phyloP scores from a whole-genome alignment of 2,888 invertebrate species.

The Cataglyphis albicans region DNA sequence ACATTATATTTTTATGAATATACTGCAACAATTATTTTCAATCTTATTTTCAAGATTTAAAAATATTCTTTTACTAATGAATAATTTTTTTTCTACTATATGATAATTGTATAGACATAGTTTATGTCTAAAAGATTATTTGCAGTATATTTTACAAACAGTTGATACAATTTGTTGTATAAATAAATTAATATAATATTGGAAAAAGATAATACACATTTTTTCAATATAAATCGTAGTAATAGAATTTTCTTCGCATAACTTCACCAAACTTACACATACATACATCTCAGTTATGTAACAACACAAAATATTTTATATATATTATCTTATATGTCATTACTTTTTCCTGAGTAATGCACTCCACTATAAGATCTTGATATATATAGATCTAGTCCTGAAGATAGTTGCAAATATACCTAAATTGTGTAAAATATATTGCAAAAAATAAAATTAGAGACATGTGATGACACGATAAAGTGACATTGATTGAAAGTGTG shows the following conservation, averaged over 20 bases:
- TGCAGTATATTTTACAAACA: slow-evolving; percentile 69
- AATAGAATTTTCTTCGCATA: slow-evolving; percentile 38
- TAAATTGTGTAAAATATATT: slow-evolving; percentile 32
- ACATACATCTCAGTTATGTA: slow-evolving; percentile 47
- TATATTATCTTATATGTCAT: slow-evolving; percentile 32
- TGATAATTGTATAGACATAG: not conserved
- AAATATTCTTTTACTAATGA: not conserved
- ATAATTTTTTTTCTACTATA: not conserved
- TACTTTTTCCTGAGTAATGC: slow-evolving; percentile 37
- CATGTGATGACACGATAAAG: slow-evolving; percentile 43
- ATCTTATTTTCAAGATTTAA: not conserved
- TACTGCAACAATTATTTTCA: slow-evolving; percentile 59
- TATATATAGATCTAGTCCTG: slow-evolving; percentile 24
- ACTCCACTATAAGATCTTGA: slow-evolving; percentile 45
- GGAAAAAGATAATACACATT: slow-evolving; percentile 43
- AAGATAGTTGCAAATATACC: slow-evolving; percentile 22
- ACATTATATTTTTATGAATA: slow-evolving; percentile 36
- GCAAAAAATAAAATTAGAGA: slow-evolving; percentile 37
- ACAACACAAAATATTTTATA: slow-evolving; percentile 38
- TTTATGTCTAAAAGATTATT: slow-evolving; percentile 28
- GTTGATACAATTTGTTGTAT: slow-evolving; percentile 59
- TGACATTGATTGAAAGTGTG: slow-evolving; percentile 64
- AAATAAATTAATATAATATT: slow-evolving; percentile 45
- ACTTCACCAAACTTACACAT: slow-evolving; percentile 69
- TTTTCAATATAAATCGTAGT: slow-evolving; percentile 29